Evolutionary conservation across 30 jellyfish, hydroid and myxozoan species (phyloP).

Genomic region (Catostylus mosaicus): DNA sequence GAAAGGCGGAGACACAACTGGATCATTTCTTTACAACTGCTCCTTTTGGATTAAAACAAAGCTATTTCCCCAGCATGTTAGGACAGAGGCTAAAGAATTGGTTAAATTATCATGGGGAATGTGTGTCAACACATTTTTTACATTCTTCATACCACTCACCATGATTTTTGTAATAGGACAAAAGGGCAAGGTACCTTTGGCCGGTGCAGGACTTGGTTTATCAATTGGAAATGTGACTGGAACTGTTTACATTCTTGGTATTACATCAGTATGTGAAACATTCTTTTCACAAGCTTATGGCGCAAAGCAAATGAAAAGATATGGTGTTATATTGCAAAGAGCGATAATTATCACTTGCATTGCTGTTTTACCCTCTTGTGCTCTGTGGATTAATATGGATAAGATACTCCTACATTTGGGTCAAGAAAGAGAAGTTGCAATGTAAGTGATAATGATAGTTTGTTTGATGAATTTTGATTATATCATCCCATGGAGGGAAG

Average conservation of each 20-base stretch:
- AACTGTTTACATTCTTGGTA: constrained; percentile 29
- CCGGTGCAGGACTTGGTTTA: constrained; percentile 66
- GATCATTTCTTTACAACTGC: constrained; percentile 11
- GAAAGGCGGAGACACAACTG: constrained; percentile 1
- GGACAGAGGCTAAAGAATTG: constrained; percentile 26
- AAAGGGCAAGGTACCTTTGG: constrained; percentile 32
- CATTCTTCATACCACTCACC: constrained; percentile 42
- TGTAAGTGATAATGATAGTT: constrained; percentile 48
- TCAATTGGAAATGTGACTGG: constrained; percentile 65
- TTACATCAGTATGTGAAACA: constrained; percentile 57
- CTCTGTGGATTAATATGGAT: constrained; percentile 63
- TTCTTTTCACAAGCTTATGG: constrained; percentile 69
- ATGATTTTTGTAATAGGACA: constrained; percentile 59
- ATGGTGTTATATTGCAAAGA: constrained; percentile 52
- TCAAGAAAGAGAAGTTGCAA: constrained; percentile 54
- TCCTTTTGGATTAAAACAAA: constrained; percentile 11
- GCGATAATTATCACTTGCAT: constrained; percentile 24
- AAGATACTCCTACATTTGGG: constrained; percentile 33
- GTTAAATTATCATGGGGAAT: constrained; percentile 53
- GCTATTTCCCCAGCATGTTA: constrained; percentile 28
- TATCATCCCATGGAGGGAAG: not conserved
- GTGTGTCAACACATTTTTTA: constrained; percentile 24
- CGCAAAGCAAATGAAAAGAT: constrained; percentile 38
- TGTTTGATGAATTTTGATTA: not conserved
- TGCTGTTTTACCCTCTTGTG: constrained; percentile 37